Base-by-base conservation (phyloP, 2,888 invertebrate species). In the Diploptera punctata region DNA sequence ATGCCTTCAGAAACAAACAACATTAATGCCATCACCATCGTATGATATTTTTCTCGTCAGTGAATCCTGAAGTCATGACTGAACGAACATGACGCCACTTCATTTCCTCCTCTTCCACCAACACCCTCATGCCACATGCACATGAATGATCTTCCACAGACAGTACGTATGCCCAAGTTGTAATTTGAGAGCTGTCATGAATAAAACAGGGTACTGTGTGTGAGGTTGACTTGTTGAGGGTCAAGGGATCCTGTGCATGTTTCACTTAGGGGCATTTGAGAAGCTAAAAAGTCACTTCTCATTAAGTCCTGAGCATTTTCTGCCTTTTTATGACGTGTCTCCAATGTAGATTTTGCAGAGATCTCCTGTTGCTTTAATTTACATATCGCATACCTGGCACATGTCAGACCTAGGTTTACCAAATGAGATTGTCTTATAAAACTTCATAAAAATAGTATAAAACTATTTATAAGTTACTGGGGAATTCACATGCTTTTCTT, bases 151-250 rank as follows among this genome's bases (percentile, higher is more conserved):
- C 29, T n/a, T n/a, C 60, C 1, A 29, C n/a, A 29, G 60, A 18
- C 60, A 29, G n/a, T n/a, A 47, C n/a, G 47, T 3, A 47, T 16
- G 29, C 18, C 26, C 0, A 29, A 60, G 29, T 31, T 60, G 60
- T 60, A 60, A 10, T 31, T 60, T 29, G 60, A 7, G 3, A 60
- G 29, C 16, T 60, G 60, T 60, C 31, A 29, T 60, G 60, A 60
- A 31, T 60, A 31, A 29, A n/a, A 60, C 60, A 60, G 26, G 21
- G 26, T 31, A n/a, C 33, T 2, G n/a, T 60, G 33, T 16, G 26
- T 60, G 5, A 31, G 60, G 29, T 5, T 31, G 29, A 26, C 10
- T 60, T 60, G 31, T 1, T 60, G 26, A 16, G 29, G 3, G 21
- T 60, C 31, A 19, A 29, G 24, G 29, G 60, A 60, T 10, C 24